Evolutionary conservation across 2,797 vertebrate species (phyloP), one percentile per base, ranked within the genome.

Genomic region (Coregonus suidteri): DNA sequence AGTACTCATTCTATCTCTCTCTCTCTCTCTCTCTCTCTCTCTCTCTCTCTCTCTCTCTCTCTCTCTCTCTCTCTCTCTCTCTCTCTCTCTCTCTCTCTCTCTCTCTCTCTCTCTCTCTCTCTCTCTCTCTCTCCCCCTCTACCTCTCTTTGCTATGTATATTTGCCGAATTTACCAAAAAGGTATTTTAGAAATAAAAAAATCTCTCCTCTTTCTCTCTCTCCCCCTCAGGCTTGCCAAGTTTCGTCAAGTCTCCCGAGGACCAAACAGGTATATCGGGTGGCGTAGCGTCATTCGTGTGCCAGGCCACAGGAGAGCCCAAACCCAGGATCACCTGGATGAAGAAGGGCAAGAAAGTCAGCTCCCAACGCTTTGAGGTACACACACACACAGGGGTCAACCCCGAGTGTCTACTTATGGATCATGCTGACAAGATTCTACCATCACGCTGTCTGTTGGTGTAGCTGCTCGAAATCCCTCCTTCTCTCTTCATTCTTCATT

Each of bases 201-300:
- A 25, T 62, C 47, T 35, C 71, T 75, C 77, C 18, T 25, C 25
- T 25, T 25, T 25, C 25, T 25, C 25, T 25, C 0, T 37, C 4
- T 86, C 92, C 90, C 78, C 74, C 72, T 73, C 86, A 99, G 98
- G 94, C 91, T 89, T 95, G 91, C 98, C 97, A 88, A 94, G 91
- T 53, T 99, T 99, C 80, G 87, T 98, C 86, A 98, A 97, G 91
- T 95, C 95, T 93, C 98, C 98, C 0, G 97, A 97, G 91, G 97
- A 99, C 95, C 98, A 99, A 92, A 98, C 94, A 64, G 98, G 98
- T 81, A 96, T 99, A 88, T 99, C 98, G 1, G 97, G 98, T 68
- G 98, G 98, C 68, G 98, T 99, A 75, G 97, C 97, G 7, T 99
- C 98, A 72, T 99, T 99, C 85, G 98, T 99, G 89, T 99, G 98